Base-by-base conservation (phyloP, 2,888 invertebrate genomes). In the Drosophila pseudotakahashii region DNA sequence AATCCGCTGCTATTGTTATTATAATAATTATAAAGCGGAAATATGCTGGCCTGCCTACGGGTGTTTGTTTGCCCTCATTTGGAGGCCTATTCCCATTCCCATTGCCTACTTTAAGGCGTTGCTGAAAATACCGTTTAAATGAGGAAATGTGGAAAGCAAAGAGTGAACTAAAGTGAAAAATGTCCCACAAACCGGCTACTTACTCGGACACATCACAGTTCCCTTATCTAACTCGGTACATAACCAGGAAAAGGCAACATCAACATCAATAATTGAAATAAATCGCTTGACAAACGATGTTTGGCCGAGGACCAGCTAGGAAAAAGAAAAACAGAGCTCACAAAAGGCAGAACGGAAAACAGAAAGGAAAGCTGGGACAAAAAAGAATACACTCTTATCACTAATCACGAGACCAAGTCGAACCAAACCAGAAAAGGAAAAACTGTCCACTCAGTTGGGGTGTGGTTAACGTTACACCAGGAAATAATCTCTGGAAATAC, bases 241-340 rank as follows among this genome's bases (percentile, higher is more conserved):
- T 71, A 50, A 41, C 72, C 47, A 59, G 39, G 19, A 42, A 47
- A 34, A 42, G 53, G 37, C 63, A 54, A 55, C 54, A 72, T 54
- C 70, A 47, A 62, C 73, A 71, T 54, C 71, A 63, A 77, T 82
- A 89, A 89, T 88, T 89, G 89, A 89, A 86, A 86, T 88, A 88
- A 86, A 85, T 89, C 80, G 86, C 64, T 64, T 77, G 80, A 82
- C 89, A 85, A 89, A 82, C 76, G 79, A 88, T 74, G 74, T 59
- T 68, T 52, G 30, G 30, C 36, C 51, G 7, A 19, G 32, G 1
- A 41, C 62, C 51, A 42, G 39, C 45, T 60, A 60, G 44, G 57
- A 34, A 47, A 37, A 39, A 14, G 36, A 48, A 53, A 54, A 48
- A 54, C 64, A 41, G 32, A 32, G 39, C 32, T 14, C 47, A 13